Percentiles rank a stretch among this genome's conserved stretches.
These are phyloP conservation scores for Tichodroma muraria DNA, from an alignment of 2,113 vertebrate genomes.

Conservation along the genomic window DNA sequence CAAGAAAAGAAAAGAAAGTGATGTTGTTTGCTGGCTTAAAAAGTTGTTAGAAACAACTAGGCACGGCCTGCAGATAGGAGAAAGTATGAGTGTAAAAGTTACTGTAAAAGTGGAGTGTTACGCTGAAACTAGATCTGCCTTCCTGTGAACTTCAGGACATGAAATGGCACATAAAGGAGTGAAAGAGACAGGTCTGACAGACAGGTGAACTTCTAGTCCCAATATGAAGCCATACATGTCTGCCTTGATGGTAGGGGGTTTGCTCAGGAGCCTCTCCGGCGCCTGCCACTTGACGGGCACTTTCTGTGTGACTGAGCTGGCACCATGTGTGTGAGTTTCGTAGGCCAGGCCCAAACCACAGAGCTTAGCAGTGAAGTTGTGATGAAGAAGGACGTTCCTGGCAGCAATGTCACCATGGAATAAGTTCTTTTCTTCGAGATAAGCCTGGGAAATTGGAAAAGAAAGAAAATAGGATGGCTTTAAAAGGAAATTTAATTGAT, in stretches of 20 bases:
- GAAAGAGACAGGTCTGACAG: background rate
- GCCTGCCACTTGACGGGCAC: conserved; percentile 88
- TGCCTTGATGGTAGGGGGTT: conserved; percentile 68
- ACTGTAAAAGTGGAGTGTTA: background rate
- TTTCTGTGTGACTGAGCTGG: conserved; percentile 16
- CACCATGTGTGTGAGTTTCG: conserved; percentile 50
- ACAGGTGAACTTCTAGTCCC: background rate
- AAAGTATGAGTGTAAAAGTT: background rate
- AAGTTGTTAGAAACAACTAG: background rate
- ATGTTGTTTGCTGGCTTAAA: background rate
- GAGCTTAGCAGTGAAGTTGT: conserved; percentile 81
- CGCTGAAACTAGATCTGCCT: background rate
- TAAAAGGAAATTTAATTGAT: background rate
- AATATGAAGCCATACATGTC: conserved; percentile 78
- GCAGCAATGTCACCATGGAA: conserved; percentile 88
- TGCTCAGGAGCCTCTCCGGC: conserved; percentile 81
- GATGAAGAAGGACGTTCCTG: conserved; percentile 81
- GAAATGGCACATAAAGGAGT: background rate
- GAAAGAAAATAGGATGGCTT: background rate
- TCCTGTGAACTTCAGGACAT: background rate
- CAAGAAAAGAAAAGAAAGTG: background rate
- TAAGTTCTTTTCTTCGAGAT: conserved; percentile 82
- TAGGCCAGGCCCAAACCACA: conserved; percentile 83
- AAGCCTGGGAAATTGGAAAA: conserved; percentile 71
- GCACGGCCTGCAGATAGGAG: background rate